phyloP scores from a whole-genome alignment of 2,888 invertebrate genomes.

The Catonia carolina region DNA sequence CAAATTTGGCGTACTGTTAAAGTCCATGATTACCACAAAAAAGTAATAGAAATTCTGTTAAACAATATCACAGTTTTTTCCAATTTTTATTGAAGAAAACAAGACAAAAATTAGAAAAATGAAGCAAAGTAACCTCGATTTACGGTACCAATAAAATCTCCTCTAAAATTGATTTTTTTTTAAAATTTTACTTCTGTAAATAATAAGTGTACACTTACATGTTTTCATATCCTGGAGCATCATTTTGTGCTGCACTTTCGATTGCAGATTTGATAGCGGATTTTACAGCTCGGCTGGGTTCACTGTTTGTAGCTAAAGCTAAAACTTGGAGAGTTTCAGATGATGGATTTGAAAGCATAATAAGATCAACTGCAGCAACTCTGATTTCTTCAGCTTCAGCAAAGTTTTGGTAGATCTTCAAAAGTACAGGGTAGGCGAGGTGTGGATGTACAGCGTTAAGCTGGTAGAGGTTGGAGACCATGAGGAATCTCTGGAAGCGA shows the following conservation, averaged over 20 bases:
- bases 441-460: slow-evolving; percentile 49
- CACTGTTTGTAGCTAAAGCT: slow-evolving; percentile 59
- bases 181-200: no score
- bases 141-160: no score
- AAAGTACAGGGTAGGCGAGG: slow-evolving; percentile 52
- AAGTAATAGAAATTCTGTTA: no score
- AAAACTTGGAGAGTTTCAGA: slow-evolving; percentile 59
- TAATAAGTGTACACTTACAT: slow-evolving; percentile 44
- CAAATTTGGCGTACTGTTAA: no score
- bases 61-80: no score
- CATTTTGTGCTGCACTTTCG: slow-evolving; percentile 45
- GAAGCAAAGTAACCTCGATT: background rate
- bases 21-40: no score
- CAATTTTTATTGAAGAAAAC: no score
- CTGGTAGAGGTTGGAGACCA: slow-evolving; percentile 52
- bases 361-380: slow-evolving; percentile 53
- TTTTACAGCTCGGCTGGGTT: slow-evolving; percentile 56
- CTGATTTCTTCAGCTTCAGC: slow-evolving; percentile 60
- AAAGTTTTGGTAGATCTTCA: slow-evolving; percentile 58
- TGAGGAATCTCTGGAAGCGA: slow-evolving; percentile 56
- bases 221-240: slow-evolving; percentile 41
- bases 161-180: no score
- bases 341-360: slow-evolving; percentile 56
- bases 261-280: slow-evolving; percentile 58
- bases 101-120: background rate